A percentile compares a stretch with the other conserved stretches of the same genome.
These are phyloP conservation scores for Muntiacus reevesi DNA, from an alignment of 2,113 vertebrate genomes.

Conservation along the genomic window DNA sequence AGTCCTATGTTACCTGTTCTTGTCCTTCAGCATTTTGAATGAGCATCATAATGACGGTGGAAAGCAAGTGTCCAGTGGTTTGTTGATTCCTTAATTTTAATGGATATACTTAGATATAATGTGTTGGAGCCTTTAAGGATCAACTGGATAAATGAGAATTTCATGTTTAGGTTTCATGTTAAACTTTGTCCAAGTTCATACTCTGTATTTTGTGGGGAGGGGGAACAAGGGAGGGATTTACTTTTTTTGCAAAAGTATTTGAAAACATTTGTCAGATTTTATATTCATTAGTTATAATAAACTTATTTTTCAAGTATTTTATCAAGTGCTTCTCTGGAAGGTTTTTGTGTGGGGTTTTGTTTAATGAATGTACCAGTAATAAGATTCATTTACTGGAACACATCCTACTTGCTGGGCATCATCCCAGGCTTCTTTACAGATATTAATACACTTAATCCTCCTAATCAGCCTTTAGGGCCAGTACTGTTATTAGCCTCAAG, in stretches of 20 bases:
- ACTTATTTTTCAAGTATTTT: slow-evolving; percentile 82
- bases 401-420: neutral
- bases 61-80: slow-evolving; percentile 13
- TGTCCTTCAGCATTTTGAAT: slow-evolving; percentile 40
- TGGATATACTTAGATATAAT: slow-evolving; percentile 32
- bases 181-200: slow-evolving; percentile 49
- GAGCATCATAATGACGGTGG: slow-evolving; percentile 7
- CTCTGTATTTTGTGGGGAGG: slow-evolving; percentile 38
- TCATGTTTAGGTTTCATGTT: slow-evolving; percentile 56
- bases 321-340: slow-evolving; percentile 30
- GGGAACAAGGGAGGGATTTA: slow-evolving; percentile 28
- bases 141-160: slow-evolving; percentile 43
- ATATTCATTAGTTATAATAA: slow-evolving; percentile 82
- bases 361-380: neutral
- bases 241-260: slow-evolving; percentile 73
- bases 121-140: slow-evolving; percentile 9
- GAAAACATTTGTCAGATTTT: slow-evolving; percentile 79
- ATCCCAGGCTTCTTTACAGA: neutral
- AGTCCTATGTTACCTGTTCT: neutral
- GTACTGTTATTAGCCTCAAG: neutral
- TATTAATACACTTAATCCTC: neutral
- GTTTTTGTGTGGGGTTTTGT: slow-evolving; percentile 10
- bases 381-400: neutral
- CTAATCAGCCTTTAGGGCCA: neutral
- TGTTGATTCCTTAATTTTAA: slow-evolving; percentile 34